A percentile compares a stretch with the other conserved stretches of the same genome.
Evolutionary conservation across 2,113 vertebrate species (phyloP).

Genomic region (Corythoichthys intestinalis): DNA sequence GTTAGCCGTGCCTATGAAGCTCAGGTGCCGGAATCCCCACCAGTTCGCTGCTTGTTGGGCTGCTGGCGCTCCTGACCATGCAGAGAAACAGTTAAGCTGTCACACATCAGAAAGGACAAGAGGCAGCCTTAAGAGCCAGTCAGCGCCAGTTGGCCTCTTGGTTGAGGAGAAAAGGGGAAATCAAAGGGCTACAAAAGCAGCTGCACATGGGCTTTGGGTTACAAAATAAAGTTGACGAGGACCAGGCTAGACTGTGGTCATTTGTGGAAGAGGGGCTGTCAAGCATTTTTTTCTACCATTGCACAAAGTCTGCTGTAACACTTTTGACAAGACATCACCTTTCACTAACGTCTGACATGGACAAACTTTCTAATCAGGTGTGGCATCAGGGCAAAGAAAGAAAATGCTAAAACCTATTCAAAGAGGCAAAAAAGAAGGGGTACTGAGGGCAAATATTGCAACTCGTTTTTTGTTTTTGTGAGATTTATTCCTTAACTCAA

Average conservation of each 20-base stretch:
- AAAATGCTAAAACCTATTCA: slow-evolving; percentile 23
- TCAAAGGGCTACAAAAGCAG: slow-evolving; percentile 67
- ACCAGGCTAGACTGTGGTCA: slow-evolving; percentile 69
- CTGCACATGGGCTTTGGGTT: slow-evolving; percentile 66
- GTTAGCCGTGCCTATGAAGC: slow-evolving; percentile 58
- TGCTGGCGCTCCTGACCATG: slow-evolving; percentile 45
- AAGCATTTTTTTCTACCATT: slow-evolving; percentile 49
- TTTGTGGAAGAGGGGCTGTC: slow-evolving; percentile 61
- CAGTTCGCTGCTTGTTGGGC: slow-evolving; percentile 67
- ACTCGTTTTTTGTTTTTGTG: background rate
- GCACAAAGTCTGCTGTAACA: slow-evolving; percentile 33
- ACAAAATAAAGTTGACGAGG: slow-evolving; percentile 64
- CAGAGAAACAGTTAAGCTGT: slow-evolving; percentile 74
- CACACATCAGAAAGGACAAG: slow-evolving; percentile 64
- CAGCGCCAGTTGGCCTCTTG: slow-evolving; percentile 63
- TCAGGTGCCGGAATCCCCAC: slow-evolving; percentile 58
- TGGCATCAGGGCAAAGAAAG: slow-evolving; percentile 29
- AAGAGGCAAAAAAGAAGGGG: background rate
- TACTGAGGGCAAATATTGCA: background rate
- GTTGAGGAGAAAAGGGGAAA: slow-evolving; percentile 52
- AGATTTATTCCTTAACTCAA: background rate
- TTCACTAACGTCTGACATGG: slow-evolving; percentile 46
- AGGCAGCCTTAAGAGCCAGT: slow-evolving; percentile 49
- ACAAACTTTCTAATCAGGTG: slow-evolving; percentile 41
- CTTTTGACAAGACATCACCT: slow-evolving; percentile 61